Base-by-base conservation (phyloP, 2,888 invertebrate species). In the Pegoplata infirma region DNA sequence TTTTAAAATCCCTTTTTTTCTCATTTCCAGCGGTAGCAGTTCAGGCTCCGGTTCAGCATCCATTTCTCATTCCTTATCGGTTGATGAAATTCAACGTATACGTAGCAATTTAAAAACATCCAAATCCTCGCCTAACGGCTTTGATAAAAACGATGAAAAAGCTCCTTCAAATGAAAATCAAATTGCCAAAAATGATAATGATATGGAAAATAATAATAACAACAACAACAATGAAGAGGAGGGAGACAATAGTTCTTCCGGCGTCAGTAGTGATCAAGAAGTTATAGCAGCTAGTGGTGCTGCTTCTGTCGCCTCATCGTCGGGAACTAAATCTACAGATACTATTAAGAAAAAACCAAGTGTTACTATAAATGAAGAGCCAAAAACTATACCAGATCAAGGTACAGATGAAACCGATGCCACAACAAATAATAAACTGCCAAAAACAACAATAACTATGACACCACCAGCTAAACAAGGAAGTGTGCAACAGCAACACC, bases 51-150 rank as follows among this genome's bases (percentile, higher is more conserved):
- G 94, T 1, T 94, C 94, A 19, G 92, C 94, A 75, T 95, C 95
- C 12, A 92, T 95, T 89, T 94, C 95, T 75, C 96, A 95, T 87
- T 96, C 96, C 80, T 94, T 96, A 90, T 95, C 95, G 64, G 96
- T 96, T 74, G 96, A 96, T 88, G 96, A 96, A 90, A 96, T 96
- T 68, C 96, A 96, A 88, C 96, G 95, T 89, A 95, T 96, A 81
- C 92, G 96, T 82, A 95, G 94, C 25, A 93, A 95, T 84, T 91
- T 97, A 75, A 96, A 96, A 88, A 94, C 95, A 71, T 96, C 96
- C 6, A 95, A 95, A 88, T 96, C 96, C 10, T 96, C 95, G 89
- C 96, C 96, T 40, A 96, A 95, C 90, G 95, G 96, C 86, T 93
- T 96, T 83, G 89, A 92, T 59, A 86, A 91, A 76, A 91, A 91